These are phyloP conservation scores for Lithobates sylvaticus DNA, from an alignment of 2,797 vertebrate genomes.

Conservation along the genomic window DNA sequence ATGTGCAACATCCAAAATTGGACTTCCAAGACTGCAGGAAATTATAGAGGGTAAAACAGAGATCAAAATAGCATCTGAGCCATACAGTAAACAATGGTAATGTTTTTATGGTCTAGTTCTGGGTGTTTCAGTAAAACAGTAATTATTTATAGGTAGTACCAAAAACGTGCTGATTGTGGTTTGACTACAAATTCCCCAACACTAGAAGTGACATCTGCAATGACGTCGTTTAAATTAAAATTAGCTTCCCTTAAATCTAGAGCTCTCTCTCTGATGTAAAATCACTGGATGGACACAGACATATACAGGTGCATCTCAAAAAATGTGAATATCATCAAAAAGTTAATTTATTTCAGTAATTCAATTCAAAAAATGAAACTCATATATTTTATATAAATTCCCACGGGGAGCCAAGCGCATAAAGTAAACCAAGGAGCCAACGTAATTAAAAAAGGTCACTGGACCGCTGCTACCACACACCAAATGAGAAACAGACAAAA, in stretches of 20 bases:
- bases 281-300: no score
- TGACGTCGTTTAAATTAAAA: background rate
- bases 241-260: background rate
- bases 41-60: conserved; percentile 42
- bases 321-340: no score
- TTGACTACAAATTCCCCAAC: conserved; percentile 15
- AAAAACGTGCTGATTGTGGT: conserved; percentile 17
- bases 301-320: no score
- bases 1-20: conserved; percentile 37
- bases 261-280: background rate
- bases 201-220: background rate
- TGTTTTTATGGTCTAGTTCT: conserved; percentile 37
- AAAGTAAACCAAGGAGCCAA: no score
- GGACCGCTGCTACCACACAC: no score
- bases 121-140: conserved; percentile 31
- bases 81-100: conserved; percentile 17
- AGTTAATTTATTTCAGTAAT: no score
- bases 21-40: conserved; percentile 32
- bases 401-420: no score
- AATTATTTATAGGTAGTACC: conserved; percentile 44
- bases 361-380: no score
- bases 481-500: no score
- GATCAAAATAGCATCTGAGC: conserved; percentile 32
- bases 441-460: no score
- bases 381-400: no score